Evolutionary conservation across 2,797 vertebrate genomes (phyloP).

Genomic region (Phataginus tricuspis): DNA sequence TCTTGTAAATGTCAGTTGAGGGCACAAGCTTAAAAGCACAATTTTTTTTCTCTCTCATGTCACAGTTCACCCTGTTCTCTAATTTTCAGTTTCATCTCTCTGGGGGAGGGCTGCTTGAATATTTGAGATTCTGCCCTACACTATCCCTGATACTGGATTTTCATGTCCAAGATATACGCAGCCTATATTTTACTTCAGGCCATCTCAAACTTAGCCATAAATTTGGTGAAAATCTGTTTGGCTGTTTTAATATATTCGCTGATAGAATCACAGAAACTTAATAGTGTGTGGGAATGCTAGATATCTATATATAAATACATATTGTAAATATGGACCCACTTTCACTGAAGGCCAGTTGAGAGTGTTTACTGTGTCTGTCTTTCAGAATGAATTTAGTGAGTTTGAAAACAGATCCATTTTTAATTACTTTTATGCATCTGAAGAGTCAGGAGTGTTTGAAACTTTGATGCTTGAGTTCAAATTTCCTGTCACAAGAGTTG

Average conservation of each 20-base stretch:
- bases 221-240: background rate
- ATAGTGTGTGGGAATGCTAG: background rate
- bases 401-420: conserved; percentile 34
- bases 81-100: background rate
- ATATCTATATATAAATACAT: background rate
- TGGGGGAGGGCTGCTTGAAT: background rate
- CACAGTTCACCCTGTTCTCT: background rate
- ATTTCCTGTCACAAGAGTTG: background rate
- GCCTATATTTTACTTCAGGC: background rate
- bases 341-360: conserved; percentile 30
- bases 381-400: conserved; percentile 42
- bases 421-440: background rate
- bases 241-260: conserved; percentile 24
- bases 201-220: conserved; percentile 7
- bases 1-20: background rate
- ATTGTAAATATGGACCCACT: background rate
- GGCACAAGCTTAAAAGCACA: background rate
- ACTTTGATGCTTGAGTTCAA: background rate
- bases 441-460: background rate
- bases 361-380: background rate
- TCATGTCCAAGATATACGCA: background rate
- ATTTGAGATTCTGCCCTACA: background rate
- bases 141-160: background rate
- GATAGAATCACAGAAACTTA: conserved; percentile 13
- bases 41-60: background rate